These are phyloP conservation scores for Lapara coniferarum DNA, from an alignment of 2,888 invertebrate species.

Conservation along the genomic window DNA sequence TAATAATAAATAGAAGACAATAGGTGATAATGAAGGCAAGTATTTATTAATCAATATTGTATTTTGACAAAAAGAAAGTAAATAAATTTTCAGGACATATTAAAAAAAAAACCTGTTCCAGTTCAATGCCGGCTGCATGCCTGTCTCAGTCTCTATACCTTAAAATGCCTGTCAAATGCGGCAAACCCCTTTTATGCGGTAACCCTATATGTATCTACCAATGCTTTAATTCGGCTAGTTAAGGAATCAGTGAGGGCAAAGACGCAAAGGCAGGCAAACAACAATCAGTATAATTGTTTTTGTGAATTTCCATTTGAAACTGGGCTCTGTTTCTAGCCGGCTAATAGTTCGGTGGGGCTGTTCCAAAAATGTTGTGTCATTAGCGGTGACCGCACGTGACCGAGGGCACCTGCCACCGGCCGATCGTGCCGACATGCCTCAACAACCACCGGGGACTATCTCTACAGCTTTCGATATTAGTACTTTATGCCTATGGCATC, in stretches of 20 bases:
- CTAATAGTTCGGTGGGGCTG: slow-evolving; percentile 45
- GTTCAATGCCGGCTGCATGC: no score
- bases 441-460: slow-evolving; percentile 45
- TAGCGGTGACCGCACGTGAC: slow-evolving; percentile 63
- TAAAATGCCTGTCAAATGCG: no score
- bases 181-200: no score
- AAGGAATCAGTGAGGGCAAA: neutral
- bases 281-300: slow-evolving; percentile 26
- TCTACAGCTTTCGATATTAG: slow-evolving; percentile 40
- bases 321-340: slow-evolving; percentile 44
- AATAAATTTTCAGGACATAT: no score
- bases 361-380: slow-evolving; percentile 56
- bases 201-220: no score
- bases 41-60: no score
- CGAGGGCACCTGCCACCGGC: slow-evolving; percentile 61
- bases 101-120: no score
- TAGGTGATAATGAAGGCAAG: no score
- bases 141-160: no score
- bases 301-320: slow-evolving; percentile 37
- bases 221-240: neutral
- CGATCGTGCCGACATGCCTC: slow-evolving; percentile 60
- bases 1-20: no score
- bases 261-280: slow-evolving; percentile 5
- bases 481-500: neutral
- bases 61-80: no score